A percentile compares a stretch with the other conserved stretches of the same genome.
These are phyloP conservation scores for Chrysolina americana DNA, from an alignment of 2,888 invertebrate genomes.

Conservation along the genomic window DNA sequence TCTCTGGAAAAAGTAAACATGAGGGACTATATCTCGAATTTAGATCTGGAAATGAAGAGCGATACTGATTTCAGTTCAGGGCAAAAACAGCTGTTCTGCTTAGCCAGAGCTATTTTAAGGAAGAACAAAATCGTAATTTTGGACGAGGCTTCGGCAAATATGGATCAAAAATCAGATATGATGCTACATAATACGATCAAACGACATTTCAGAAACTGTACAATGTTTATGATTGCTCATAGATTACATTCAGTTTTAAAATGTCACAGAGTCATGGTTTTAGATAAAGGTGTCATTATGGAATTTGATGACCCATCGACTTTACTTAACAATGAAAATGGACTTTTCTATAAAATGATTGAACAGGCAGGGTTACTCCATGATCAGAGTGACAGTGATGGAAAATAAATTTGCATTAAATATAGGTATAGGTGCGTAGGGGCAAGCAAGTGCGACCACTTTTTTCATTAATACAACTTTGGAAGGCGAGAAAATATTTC, in stretches of 20 bases:
- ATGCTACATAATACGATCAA: constrained; percentile 84
- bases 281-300: constrained; percentile 82
- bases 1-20: constrained; percentile 62
- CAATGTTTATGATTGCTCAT: constrained; percentile 89
- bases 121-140: constrained; percentile 63
- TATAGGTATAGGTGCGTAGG: too few species aligned
- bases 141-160: constrained; percentile 87
- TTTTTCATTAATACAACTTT: too few species aligned
- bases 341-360: constrained; percentile 78
- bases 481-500: too few species aligned
- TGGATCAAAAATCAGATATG: constrained; percentile 83
- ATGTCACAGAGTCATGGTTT: constrained; percentile 84
- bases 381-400: constrained; percentile 27
- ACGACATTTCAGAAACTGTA: constrained; percentile 81
- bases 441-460: too few species aligned
- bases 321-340: constrained; percentile 74
- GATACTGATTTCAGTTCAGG: constrained; percentile 62
- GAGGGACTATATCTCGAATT: constrained; percentile 69
- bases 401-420: background rate
- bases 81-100: constrained; percentile 79
- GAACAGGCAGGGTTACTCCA: constrained; percentile 75
- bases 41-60: constrained; percentile 68
- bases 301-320: constrained; percentile 85
- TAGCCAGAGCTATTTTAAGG: constrained; percentile 76
- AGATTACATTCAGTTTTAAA: constrained; percentile 89